These are phyloP conservation scores for Zaprionus davidi DNA, from an alignment of 1,140 invertebrate genomes.

Conservation along the genomic window DNA sequence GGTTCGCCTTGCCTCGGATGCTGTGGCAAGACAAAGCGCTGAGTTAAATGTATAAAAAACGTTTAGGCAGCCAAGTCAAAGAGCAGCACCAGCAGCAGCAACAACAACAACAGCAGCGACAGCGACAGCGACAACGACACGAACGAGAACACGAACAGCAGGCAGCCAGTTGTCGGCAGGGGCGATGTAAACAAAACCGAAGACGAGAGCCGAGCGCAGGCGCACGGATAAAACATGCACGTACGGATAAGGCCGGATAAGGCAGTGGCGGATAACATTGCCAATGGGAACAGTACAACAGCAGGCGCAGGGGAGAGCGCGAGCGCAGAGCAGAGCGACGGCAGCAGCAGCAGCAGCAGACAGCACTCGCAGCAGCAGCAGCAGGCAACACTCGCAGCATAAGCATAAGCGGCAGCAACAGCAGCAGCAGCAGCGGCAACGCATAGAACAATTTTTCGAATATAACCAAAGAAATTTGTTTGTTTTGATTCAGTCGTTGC, in stretches of 20 bases:
- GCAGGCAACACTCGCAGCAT: constrained; percentile 8
- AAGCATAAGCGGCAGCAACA: constrained; percentile 13
- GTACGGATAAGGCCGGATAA: constrained; percentile 44
- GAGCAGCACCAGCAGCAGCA: constrained; percentile 41
- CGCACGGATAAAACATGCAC: constrained; percentile 54
- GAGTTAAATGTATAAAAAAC: constrained; percentile 63
- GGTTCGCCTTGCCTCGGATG: neutral
- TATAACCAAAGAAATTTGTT: constrained; percentile 82
- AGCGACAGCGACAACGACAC: neutral
- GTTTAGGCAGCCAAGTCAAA: constrained; percentile 37
- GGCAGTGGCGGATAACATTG: constrained; percentile 15
- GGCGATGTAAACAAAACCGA: constrained; percentile 57
- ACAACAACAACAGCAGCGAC: constrained; percentile 5
- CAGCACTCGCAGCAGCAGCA: constrained; percentile 5
- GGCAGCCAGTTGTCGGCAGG: constrained; percentile 25
- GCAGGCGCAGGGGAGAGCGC: neutral
- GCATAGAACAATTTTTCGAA: constrained; percentile 62
- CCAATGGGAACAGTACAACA: constrained; percentile 54
- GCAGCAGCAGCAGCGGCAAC: constrained; percentile 28
- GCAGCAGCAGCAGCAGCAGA: constrained; percentile 9
- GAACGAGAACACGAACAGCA: constrained; percentile 16
- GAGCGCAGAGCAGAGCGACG: neutral
- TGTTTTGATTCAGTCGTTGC: constrained; percentile 84
- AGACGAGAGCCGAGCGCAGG: constrained; percentile 47
- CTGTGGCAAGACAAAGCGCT: constrained; percentile 49